Percentiles rank a stretch among this genome's conserved stretches.
phyloP scores from a whole-genome alignment of 2,113 vertebrate species.

The Raja brachyura region DNA sequence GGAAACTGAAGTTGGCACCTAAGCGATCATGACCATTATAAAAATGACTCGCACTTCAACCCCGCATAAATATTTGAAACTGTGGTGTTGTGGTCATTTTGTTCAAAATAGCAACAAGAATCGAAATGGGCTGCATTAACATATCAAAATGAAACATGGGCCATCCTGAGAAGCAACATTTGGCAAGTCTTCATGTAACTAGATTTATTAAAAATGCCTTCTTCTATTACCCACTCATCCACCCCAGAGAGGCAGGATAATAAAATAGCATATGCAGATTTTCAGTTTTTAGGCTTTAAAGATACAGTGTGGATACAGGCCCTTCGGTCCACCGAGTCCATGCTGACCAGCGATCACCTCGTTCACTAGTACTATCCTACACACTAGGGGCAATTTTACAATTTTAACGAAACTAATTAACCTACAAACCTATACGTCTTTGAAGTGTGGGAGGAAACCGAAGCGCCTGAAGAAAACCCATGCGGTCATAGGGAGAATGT shows the following conservation, averaged over 20 bases:
- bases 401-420: too few relatives aligned
- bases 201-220: background rate
- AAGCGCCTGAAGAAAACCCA: too few relatives aligned
- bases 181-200: background rate
- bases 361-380: too few relatives aligned
- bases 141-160: background rate
- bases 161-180: background rate
- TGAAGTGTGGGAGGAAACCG: too few relatives aligned
- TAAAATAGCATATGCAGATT: background rate
- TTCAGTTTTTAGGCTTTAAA: background rate
- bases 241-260: background rate
- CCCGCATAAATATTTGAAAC: background rate
- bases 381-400: too few relatives aligned
- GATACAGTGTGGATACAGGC: too few relatives aligned
- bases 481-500: too few relatives aligned
- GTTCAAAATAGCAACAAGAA: background rate
- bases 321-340: too few relatives aligned
- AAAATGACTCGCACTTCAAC: background rate
- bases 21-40: background rate
- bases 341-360: too few relatives aligned
- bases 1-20: background rate
- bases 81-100: background rate
- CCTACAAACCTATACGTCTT: too few relatives aligned
- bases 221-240: background rate
- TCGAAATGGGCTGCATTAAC: background rate